Base-by-base conservation (phyloP, 2,888 invertebrate species). In the Apeira syringaria region DNA sequence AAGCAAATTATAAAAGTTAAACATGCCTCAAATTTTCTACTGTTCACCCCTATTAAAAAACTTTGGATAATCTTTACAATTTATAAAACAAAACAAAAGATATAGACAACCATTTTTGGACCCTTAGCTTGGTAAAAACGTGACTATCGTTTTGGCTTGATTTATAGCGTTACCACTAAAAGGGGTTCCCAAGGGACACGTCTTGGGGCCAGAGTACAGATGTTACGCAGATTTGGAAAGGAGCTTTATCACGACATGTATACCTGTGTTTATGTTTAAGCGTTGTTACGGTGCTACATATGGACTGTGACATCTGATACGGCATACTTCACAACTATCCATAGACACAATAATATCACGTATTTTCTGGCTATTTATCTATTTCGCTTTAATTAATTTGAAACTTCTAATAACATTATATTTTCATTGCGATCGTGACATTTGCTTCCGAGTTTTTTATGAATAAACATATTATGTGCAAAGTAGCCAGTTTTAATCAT, bases 81-180 rank as follows among this genome's bases (percentile, higher is more conserved):
- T 26, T 26, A 31, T 30, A 15, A 18, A 35, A 35, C 42, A 35
- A 9, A 31, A 12, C 39, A 34, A 28, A 36, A 20, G 37, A 40
- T 32, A 40, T 48, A 42, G 41, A 47, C 48, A 49, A 54, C 50
- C 39, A 41, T 40, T 44, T 34, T 34, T 48, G 56, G 48, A 59
- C 55, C 53, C 45, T 39, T 24, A 7, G 24, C 9, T 46, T 57
- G 54, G 59, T 61, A 68, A 67, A 71, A 74, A 73, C 74, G 73
- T 77, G 76, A 58, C 68, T 68, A 67, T 73, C 75, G 68, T 76
- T 72, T 75, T 50, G 47, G 44, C 50, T 61, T 70, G 69, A 73
- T 73, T 72, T 70, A 72, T 78, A 55, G 61, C 56, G 26, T 50
- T 49, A 47, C 51, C 54, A 58, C 62, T 71, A 66, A 74, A 75